Base-by-base conservation (phyloP, 2,797 vertebrate genomes). In the Cottoperca gobio region DNA sequence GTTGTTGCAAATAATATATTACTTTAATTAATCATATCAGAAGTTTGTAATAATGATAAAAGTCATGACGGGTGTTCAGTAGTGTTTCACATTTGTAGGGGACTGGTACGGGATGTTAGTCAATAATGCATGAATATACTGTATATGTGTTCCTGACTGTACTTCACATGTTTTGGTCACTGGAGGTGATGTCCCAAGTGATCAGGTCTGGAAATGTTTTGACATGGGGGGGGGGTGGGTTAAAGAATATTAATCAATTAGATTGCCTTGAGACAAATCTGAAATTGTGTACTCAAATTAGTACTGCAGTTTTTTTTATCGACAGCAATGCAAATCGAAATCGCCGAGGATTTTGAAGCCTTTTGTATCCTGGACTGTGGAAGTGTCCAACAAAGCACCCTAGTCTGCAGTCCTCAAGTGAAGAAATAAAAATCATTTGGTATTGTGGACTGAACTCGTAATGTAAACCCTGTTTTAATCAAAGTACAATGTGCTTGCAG, bases 131-230 rank as follows among this genome's bases (percentile, higher is more conserved):
- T 90, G 91, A 82, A 73, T 81, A 79, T 81, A 78, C 28, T 84
- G 55, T 86, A 60, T 43, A 68, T 76, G 72, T 84, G 78, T 86
- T 85, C 69, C 70, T 83, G 72, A 81, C 70, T 71, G 70, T 75
- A 54, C 64, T 86, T 84, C 76, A 76, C 74, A 70, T 81, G 42
- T 58, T 62, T 67, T 39, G 85, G 71, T 89, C 73, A 83, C 81
- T 82, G 86, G 91, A 90, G 83, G 73, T 86, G 88, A 90, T 89
- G 86, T 88, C 83, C 90, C 84, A 83, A 43, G 81, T 86, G 87
- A 89, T 88, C 72, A 31, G 31, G 63, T 68, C 53, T 5, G 39
- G 37, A 81, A 76, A 64, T 40, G 12, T 80, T 63, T 68, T 52
- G 42, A 64, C n/a, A 37, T 7, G 33, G 31, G 31, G 7, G 7